A percentile compares a stretch with the other conserved stretches of the same genome.
Conservation (phyloP, 2,113 vertebrate species). For the Micronycteris hirsuta region DNA sequence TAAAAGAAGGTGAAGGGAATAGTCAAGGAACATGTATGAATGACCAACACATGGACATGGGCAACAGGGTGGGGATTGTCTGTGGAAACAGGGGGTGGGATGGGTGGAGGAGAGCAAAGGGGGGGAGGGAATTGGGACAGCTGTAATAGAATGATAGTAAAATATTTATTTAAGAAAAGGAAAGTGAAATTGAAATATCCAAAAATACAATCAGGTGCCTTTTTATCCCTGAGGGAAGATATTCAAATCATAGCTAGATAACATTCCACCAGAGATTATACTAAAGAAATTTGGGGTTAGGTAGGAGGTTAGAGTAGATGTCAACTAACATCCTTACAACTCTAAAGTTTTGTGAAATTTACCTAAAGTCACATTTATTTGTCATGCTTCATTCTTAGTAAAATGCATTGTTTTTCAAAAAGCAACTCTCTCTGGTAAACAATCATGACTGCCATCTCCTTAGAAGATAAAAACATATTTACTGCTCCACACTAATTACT, state of each 20-base stretch:
- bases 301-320: background rate
- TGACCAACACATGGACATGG: too few species aligned
- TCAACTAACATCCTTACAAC: background rate
- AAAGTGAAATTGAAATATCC: background rate
- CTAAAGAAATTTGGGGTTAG: background rate
- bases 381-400: background rate
- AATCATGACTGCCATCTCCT: background rate
- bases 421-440: background rate
- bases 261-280: background rate
- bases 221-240: background rate
- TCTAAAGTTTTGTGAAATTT: background rate
- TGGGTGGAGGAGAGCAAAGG: too few species aligned
- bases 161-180: too few species aligned
- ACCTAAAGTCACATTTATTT: background rate
- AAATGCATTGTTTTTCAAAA: background rate
- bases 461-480: slow-evolving; percentile 6
- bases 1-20: background rate
- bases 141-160: too few species aligned
- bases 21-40: too few species aligned
- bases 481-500: background rate
- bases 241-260: background rate
- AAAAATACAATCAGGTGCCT: background rate
- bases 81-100: too few species aligned
- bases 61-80: too few species aligned
- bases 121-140: too few species aligned